A percentile compares a stretch with the other conserved stretches of the same genome.
Evolutionary conservation across 2,888 invertebrate species (phyloP).

Genomic region (Lucinisca nassula): DNA sequence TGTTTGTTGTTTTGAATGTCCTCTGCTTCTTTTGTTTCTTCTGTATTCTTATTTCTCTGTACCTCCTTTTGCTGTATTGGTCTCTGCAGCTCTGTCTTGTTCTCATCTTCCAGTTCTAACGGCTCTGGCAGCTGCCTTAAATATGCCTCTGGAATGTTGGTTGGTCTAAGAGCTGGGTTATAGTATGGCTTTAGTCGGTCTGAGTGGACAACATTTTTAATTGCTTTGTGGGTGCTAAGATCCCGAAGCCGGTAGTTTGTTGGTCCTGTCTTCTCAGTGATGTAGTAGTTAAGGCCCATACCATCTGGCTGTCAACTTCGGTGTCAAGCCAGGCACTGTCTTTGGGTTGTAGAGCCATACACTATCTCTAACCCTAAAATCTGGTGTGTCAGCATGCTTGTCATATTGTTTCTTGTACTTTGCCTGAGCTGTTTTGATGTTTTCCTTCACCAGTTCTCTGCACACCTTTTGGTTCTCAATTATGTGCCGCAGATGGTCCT

Average conservation of each 20-base stretch:
- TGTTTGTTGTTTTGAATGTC: too few relatives aligned
- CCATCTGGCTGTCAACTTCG: not conserved
- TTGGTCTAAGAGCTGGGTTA: conserved; percentile 44
- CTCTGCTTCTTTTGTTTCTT: too few relatives aligned
- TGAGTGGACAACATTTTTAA: conserved; percentile 42
- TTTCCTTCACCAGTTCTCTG: not conserved
- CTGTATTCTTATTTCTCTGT: too few relatives aligned
- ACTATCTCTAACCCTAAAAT: not conserved
- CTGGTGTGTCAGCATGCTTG: not conserved
- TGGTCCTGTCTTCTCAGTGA: conserved; percentile 25
- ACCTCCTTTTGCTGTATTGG: too few relatives aligned
- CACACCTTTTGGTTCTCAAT: not conserved
- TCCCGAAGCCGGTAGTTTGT: conserved; percentile 33
- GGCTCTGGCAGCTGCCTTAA: too few relatives aligned
- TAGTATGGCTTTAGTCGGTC: conserved; percentile 51
- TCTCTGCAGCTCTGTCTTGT: too few relatives aligned
- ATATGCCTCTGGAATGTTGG: conserved; percentile 52
- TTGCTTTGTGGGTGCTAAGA: conserved; percentile 21
- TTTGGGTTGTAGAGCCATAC: not conserved
- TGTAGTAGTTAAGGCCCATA: conserved; percentile 15
- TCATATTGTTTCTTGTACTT: conserved; percentile 3
- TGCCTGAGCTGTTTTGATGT: not conserved
- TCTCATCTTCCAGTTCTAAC: too few relatives aligned
- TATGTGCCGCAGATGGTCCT: not conserved
- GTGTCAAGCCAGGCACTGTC: not conserved